Evolutionary conservation across 2,888 invertebrate genomes (phyloP), one percentile per base, ranked within the genome.

Genomic region (Julus scanicus): DNA sequence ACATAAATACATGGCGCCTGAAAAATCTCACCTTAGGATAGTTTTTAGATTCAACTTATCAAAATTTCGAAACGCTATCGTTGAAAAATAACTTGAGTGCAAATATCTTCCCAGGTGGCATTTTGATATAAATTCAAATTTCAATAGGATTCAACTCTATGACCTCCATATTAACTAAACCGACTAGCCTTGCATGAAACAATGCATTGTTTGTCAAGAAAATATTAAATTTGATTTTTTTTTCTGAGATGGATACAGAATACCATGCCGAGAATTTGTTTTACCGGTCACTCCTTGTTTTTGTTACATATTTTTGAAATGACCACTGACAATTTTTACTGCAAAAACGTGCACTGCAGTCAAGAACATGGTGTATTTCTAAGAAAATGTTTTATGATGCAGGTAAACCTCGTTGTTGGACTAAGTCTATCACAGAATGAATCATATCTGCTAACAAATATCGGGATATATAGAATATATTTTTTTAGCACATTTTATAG

Each of bases 201-300:
- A 37, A 80, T 80, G 80, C 80, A 80, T 80, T 80, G 80, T 80
- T 80, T 80, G 37, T 11, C 29, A 37, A 29, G 71, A 29, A 29
- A 71, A 20, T 71, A 29, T 71, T 11, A 29, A 71, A 71, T 71
- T 20, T 6, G 9, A 71, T 29, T n/a, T n/a, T n/a, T n/a, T 71
- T 71, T 71, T 29, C 29, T 29, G 71, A 29, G 71, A 71, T 29
- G 71, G 71, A 71, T n/a, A 11, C 29, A 80, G 37, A 80, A 80
- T 80, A 37, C 2, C 37, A 29, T 13, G n/a, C 29, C 6, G 29
- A 71, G n/a, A 71, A 71, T 29, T 5, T 71, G n/a, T n/a, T 29
- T 29, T 37, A n/a, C 63, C 63, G 37, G 80, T 80, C 80, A 80
- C 80, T 80, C 80, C 80, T 80, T 80, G 80, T 80, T 80, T 80